Percentiles rank a stretch among this genome's conserved stretches.
Conservation (phyloP, 2,113 vertebrate genomes). For the Spheniscus mendiculus region DNA sequence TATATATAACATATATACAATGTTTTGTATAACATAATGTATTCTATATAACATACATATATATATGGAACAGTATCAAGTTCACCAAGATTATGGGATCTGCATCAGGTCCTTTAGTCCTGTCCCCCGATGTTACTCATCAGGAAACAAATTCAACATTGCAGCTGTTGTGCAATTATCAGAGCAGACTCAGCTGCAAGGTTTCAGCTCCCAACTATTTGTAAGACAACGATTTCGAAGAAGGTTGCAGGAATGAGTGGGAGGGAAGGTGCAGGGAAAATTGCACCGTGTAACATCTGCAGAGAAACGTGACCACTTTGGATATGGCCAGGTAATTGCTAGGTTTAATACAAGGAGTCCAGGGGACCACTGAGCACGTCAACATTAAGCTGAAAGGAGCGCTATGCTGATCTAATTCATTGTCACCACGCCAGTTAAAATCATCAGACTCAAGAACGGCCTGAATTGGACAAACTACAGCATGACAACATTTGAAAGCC, state of each 20-base stretch:
- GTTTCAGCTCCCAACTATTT: background rate
- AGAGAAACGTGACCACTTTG: accelerated
- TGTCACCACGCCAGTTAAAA: accelerated
- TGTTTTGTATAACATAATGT: background rate
- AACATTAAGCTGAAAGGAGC: background rate
- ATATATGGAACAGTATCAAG: background rate
- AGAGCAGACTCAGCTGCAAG: background rate
- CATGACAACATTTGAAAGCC: accelerated
- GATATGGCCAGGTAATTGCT: accelerated
- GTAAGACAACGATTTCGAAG: background rate
- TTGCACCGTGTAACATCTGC: accelerated
- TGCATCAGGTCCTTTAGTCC: background rate
- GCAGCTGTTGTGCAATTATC: accelerated
- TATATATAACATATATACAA: background rate
- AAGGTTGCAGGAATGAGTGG: background rate
- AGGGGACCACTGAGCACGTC: background rate
- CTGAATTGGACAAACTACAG: background rate
- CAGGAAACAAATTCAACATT: background rate
- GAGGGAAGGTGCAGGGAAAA: background rate
- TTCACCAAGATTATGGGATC: background rate
- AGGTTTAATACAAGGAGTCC: accelerated
- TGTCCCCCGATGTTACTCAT: background rate
- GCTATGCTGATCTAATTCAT: background rate
- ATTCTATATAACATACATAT: background rate
- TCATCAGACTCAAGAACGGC: background rate